Conservation (phyloP, 1,140 invertebrate species). For the Drosophila seguyi region DNA sequence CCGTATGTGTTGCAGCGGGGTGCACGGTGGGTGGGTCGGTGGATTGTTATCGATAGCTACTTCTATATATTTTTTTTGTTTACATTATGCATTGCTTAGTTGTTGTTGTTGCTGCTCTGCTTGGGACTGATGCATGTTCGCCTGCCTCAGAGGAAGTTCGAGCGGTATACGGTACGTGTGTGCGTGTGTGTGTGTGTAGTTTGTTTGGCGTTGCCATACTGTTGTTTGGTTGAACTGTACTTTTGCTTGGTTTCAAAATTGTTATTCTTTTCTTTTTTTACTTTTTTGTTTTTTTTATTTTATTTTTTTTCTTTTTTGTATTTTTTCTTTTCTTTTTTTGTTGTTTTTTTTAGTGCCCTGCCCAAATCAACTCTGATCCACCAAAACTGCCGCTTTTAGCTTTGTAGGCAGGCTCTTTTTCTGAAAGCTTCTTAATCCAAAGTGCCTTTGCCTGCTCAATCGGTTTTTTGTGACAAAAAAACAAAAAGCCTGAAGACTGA, state of each 20-base stretch:
- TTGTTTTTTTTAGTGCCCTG: slow-evolving; percentile 9
- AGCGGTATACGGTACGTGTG: not conserved
- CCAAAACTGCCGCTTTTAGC: not conserved
- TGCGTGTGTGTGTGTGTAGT: slow-evolving; percentile 1
- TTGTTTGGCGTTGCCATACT: not conserved
- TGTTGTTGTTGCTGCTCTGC: slow-evolving; percentile 9
- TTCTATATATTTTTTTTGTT: not conserved
- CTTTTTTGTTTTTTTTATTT: not conserved
- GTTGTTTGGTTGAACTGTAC: not conserved
- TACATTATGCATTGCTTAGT: too few relatives aligned
- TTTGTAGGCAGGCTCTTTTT: slow-evolving; percentile 4
- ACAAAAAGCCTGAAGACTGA: not conserved
- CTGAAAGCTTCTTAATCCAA: not conserved
- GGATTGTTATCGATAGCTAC: slow-evolving; percentile 3
- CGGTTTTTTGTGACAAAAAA: not conserved
- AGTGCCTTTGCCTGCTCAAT: slow-evolving; percentile 58
- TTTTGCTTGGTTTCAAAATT: slow-evolving; percentile 15
- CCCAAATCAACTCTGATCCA: slow-evolving; percentile 19
- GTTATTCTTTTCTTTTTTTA: not conserved
- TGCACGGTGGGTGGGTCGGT: slow-evolving; percentile 28
- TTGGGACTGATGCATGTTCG: slow-evolving; percentile 24
- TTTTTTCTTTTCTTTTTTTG: not conserved
- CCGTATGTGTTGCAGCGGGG: slow-evolving; percentile 18
- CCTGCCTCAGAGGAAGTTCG: slow-evolving; percentile 29
- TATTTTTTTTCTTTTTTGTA: not conserved